phyloP scores from a whole-genome alignment of 2,113 vertebrate species.

The Deroptyus accipitrinus region DNA sequence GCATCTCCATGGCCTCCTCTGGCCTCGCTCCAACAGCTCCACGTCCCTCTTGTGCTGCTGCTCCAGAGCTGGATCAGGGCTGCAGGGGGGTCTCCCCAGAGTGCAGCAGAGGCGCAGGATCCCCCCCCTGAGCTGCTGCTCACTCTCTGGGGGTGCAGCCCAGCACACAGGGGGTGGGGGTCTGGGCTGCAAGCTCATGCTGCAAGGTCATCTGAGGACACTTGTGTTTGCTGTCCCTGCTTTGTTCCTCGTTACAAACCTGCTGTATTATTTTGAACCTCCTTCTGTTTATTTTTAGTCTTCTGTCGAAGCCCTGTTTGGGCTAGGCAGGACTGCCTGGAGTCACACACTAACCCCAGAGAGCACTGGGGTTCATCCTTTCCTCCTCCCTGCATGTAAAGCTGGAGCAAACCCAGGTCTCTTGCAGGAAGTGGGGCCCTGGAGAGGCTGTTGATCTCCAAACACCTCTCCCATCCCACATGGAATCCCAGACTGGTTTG shows the following conservation, averaged over 20 bases:
- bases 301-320: background rate
- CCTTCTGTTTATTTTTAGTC: background rate
- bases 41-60: too few species aligned
- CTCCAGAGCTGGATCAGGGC: too few species aligned
- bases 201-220: background rate
- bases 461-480: background rate
- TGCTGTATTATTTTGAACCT: background rate
- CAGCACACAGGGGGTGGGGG: too few species aligned
- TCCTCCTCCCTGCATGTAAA: background rate
- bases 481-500: background rate
- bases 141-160: background rate
- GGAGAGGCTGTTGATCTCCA: fast-evolving
- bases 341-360: background rate
- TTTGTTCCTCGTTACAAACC: background rate
- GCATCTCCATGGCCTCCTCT: too few species aligned
- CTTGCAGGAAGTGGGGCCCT: background rate
- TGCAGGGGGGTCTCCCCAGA: background rate
- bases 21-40: too few species aligned
- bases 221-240: background rate
- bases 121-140: background rate
- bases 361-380: fast-evolving
- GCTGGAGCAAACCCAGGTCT: background rate
- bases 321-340: background rate
- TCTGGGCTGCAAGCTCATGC: background rate
- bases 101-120: background rate